Evolutionary conservation across 2,113 vertebrate species (phyloP), one percentile per base, ranked within the genome.

Genomic region (Centrocercus urophasianus): DNA sequence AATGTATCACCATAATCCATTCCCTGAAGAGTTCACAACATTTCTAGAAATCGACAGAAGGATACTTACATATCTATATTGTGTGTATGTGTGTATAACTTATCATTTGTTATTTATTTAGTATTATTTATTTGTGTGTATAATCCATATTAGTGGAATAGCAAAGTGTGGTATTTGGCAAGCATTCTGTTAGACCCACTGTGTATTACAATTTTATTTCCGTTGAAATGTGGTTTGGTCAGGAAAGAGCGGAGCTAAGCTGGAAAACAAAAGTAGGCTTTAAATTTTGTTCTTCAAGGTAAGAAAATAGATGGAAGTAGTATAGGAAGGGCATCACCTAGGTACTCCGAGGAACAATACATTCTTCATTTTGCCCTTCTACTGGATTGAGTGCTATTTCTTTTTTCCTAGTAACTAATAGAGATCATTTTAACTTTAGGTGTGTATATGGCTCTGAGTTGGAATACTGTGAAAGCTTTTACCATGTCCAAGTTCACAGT

Each of bases 401-500:
- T 24, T 10, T 50, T 66, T 72, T 76, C 8, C 45, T 91, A 38
- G 13, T 27, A 42, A 30, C n/a, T 69, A 7, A 15, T 16, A 80
- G 45, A 56, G 27, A 11, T 13, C 50, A 3, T 60, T 59, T 59
- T 34, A 36, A 57, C 24, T 19, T 66, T 61, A 38, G 24, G 21
- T 1, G 3, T 59, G 27, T 4, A 1, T 22, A 8, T 52, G 52
- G 25, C 47, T 84, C 34, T 47, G 78, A 28, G 61, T 25, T 87
- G 50, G 36, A 74, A n/a, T 8, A 36, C 6, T 20, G 11, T 1
- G 0, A 30, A 89, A 45, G 13, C 32, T 67, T 80, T 79, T 38
- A 61, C 25, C 17, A 56, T 76, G 20, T 10, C 69, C 22, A 87
- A 0, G 0, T 28, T 54, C 10, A 12, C 42, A 57, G 34, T 13